Conservation (phyloP, 2,888 invertebrate species). For the Chydorus sphaericus region DNA sequence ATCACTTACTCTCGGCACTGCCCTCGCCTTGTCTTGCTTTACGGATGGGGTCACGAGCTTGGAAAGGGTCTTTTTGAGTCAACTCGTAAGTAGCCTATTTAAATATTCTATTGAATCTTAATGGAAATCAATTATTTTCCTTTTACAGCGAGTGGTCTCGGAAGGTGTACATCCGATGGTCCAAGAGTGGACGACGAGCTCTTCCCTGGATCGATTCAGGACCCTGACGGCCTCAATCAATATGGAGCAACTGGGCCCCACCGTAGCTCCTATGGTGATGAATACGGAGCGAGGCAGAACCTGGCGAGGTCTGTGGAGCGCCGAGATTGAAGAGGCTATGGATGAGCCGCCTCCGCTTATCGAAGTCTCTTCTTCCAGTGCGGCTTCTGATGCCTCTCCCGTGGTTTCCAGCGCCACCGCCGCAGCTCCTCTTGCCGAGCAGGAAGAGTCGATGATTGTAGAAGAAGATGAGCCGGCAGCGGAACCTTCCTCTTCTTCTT, state of each 20-base stretch:
- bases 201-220: slow-evolving; percentile 21
- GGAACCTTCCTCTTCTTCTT: background rate
- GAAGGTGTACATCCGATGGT: slow-evolving; percentile 29
- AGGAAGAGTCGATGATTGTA: background rate
- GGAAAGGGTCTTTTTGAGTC: slow-evolving; percentile 26
- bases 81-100: slow-evolving; percentile 26
- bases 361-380: background rate
- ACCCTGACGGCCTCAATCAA: slow-evolving; percentile 10
- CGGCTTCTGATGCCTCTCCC: background rate
- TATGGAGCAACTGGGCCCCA: slow-evolving; percentile 2
- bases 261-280: background rate
- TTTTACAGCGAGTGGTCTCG: slow-evolving; percentile 26
- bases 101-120: background rate
- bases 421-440: background rate
- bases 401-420: background rate
- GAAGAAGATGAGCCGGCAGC: background rate
- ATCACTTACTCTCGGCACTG: slow-evolving; percentile 27
- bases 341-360: background rate
- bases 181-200: slow-evolving; percentile 29
- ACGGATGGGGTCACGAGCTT: slow-evolving; percentile 27
- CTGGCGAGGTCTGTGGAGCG: background rate
- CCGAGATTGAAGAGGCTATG: background rate
- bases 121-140: background rate
- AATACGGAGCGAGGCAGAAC: slow-evolving; percentile 1
- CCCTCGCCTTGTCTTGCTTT: slow-evolving; percentile 29